Evolutionary conservation across 2,797 vertebrate species (phyloP).

Genomic region (Manis javanica): DNA sequence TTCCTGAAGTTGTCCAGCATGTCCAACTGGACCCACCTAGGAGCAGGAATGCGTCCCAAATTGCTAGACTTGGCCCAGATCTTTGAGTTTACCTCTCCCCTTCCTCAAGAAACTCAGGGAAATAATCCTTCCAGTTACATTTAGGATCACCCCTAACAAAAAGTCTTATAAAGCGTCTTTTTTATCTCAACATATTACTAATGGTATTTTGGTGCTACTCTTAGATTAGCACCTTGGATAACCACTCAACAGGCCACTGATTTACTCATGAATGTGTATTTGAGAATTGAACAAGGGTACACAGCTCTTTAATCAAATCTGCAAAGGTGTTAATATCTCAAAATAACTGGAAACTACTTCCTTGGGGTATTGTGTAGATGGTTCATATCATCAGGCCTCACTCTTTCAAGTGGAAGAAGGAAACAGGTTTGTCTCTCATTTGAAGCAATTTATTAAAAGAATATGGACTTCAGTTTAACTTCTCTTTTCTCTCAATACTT

Average conservation of each 20-base stretch:
- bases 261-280: neutral
- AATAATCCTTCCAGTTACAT: neutral
- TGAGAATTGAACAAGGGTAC: neutral
- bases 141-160: neutral
- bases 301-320: neutral
- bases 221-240: neutral
- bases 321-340: neutral
- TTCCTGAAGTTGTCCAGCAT: neutral
- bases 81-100: neutral
- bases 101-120: neutral
- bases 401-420: neutral
- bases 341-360: neutral
- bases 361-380: neutral
- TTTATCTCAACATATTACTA: neutral
- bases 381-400: neutral
- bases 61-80: neutral
- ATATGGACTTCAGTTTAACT: neutral
- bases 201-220: neutral
- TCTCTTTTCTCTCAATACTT: neutral
- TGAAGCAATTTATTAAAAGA: neutral
- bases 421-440: neutral
- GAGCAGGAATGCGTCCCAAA: neutral
- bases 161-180: neutral
- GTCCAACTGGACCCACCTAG: neutral
- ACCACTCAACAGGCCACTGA: neutral